These are phyloP conservation scores for Caiman crocodilus DNA, from an alignment of 2,797 vertebrate genomes.

Conservation along the genomic window DNA sequence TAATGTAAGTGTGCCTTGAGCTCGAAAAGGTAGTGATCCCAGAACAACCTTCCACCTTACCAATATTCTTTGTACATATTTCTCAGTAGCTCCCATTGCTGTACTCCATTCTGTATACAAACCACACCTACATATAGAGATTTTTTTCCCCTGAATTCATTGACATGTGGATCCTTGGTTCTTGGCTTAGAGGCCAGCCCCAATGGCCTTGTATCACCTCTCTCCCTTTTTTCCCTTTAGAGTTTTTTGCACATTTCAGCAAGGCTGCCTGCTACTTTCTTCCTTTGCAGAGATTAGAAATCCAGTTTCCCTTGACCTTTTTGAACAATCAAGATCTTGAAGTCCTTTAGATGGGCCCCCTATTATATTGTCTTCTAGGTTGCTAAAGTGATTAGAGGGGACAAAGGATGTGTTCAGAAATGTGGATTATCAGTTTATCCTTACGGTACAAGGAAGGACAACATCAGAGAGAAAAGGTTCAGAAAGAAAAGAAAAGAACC, in stretches of 20 bases:
- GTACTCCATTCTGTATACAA: not conserved
- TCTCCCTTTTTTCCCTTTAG: slow-evolving; percentile 6
- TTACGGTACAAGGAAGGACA: slow-evolving; percentile 45
- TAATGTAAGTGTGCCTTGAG: too few species aligned
- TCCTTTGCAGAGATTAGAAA: slow-evolving; percentile 58
- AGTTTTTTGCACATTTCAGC: not conserved
- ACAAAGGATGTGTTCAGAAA: slow-evolving; percentile 54
- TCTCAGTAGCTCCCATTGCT: not conserved
- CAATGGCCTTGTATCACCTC: slow-evolving; percentile 11
- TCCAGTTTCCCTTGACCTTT: slow-evolving; percentile 68
- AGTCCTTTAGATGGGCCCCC: slow-evolving; percentile 41
- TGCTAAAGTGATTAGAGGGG: slow-evolving; percentile 60
- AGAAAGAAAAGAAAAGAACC: slow-evolving; percentile 35
- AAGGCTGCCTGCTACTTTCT: slow-evolving; percentile 62
- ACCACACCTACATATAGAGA: not conserved
- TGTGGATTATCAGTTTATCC: slow-evolving; percentile 21
- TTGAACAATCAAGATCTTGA: slow-evolving; percentile 61
- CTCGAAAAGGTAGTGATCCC: not conserved
- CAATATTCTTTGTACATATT: not conserved
- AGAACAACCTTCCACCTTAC: not conserved
- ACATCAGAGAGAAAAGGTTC: slow-evolving; percentile 50
- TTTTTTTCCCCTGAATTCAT: not conserved
- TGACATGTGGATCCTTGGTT: not conserved
- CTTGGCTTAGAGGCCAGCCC: not conserved
- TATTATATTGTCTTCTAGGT: slow-evolving; percentile 62